These are phyloP conservation scores for Zapus hudsonius DNA, from an alignment of 2,113 vertebrate genomes.

Conservation along the genomic window DNA sequence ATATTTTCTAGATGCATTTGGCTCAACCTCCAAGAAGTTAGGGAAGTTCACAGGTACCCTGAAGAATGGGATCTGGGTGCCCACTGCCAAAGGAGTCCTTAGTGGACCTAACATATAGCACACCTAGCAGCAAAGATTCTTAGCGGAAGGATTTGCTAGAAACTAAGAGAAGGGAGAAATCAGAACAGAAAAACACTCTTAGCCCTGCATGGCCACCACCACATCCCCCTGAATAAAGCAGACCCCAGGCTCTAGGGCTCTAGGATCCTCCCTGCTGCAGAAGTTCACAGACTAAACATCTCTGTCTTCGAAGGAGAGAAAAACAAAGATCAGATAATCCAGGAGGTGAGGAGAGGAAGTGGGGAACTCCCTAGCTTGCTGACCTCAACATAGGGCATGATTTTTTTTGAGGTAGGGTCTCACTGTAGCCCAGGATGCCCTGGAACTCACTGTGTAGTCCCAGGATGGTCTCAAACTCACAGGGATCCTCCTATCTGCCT, in stretches of 20 bases:
- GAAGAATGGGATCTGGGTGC: not conserved
- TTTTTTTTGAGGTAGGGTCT: not conserved
- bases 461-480: too few relatives aligned
- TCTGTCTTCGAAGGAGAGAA: conserved; percentile 62
- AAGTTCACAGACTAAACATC: conserved; percentile 52
- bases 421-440: too few relatives aligned
- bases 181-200: not conserved
- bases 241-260: conserved; percentile 13
- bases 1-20: not conserved
- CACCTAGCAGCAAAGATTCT: not conserved
- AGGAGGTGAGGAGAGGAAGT: not conserved
- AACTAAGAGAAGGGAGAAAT: not conserved
- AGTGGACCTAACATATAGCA: not conserved
- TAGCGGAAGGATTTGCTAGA: not conserved
- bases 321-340: conserved; percentile 61
- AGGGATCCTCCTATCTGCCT: too few relatives aligned
- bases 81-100: not conserved
- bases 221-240: not conserved
- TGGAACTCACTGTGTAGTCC: too few relatives aligned
- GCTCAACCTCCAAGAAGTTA: not conserved
- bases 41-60: not conserved
- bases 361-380: not conserved
- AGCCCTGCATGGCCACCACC: not conserved
- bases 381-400: not conserved
- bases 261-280: conserved; percentile 55